Percentiles rank a stretch among this genome's conserved stretches.
phyloP scores from a whole-genome alignment of 2,888 invertebrate species.

The Drosophila austrosaltans region DNA sequence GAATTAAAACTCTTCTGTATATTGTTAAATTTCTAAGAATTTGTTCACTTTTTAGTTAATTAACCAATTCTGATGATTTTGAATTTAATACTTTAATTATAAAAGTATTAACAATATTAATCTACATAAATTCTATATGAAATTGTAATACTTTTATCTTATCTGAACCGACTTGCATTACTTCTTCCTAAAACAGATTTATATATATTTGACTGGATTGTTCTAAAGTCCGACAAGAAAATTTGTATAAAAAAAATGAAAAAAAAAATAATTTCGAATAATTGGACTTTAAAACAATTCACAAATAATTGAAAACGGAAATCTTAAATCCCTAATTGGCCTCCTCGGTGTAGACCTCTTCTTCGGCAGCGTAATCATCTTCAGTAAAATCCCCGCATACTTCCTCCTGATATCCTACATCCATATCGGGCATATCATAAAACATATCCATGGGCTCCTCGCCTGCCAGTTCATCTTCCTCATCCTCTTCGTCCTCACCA shows the following conservation, averaged over 20 bases:
- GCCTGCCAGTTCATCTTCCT: constrained; percentile 33
- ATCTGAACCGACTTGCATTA: not conserved
- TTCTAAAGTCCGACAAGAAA: not conserved
- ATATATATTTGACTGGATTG: not conserved
- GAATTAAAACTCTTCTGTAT: no score
- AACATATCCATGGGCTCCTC: constrained; percentile 50
- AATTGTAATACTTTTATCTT: not conserved
- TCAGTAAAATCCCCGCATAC: constrained; percentile 60
- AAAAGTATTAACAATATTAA: not conserved
- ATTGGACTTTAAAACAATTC: not conserved
- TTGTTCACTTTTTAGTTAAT: no score
- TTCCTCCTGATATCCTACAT: constrained; percentile 65
- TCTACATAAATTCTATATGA: not conserved
- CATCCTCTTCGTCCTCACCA: constrained; percentile 69
- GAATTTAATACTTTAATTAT: not conserved
- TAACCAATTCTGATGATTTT: not conserved
- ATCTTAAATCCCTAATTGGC: constrained; percentile 23
- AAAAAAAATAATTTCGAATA: not conserved
- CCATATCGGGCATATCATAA: constrained; percentile 61
- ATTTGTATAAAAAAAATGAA: not conserved
- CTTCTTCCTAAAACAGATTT: not conserved
- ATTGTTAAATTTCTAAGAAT: no score
- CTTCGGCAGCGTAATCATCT: constrained; percentile 67
- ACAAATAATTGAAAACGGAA: not conserved
- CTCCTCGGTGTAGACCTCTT: constrained; percentile 74